A percentile compares a stretch with the other conserved stretches of the same genome.
Evolutionary conservation across 2,888 invertebrate genomes (phyloP).

Genomic region (Calliopum simillimum): DNA sequence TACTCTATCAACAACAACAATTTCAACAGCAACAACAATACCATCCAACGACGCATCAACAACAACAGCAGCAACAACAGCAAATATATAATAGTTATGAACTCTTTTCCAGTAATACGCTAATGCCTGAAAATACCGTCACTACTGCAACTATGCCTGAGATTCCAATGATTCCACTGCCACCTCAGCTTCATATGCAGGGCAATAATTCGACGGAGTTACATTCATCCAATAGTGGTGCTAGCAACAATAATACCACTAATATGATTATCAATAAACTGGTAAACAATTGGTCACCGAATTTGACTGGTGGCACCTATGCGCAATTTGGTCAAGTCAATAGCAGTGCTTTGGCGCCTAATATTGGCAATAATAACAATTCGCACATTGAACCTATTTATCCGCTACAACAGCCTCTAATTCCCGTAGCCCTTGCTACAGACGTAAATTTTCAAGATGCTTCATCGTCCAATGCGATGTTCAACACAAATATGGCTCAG

Average conservation of each 20-base stretch:
- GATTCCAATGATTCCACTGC: slow-evolving; percentile 23
- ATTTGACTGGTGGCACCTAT: slow-evolving; percentile 62
- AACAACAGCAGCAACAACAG: slow-evolving; percentile 42
- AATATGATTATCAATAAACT: slow-evolving; percentile 64
- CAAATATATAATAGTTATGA: slow-evolving; percentile 63
- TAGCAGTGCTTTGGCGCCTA: slow-evolving; percentile 16
- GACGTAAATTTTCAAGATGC: slow-evolving; percentile 7
- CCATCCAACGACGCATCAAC: slow-evolving; percentile 11
- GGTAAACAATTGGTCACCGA: slow-evolving; percentile 66
- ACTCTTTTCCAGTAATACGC: slow-evolving; percentile 62
- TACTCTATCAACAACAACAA: slow-evolving; percentile 31
- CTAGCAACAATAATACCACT: slow-evolving; percentile 48
- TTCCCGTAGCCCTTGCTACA: not conserved
- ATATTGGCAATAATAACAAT: not conserved
- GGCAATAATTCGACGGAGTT: slow-evolving; percentile 45
- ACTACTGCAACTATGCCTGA: slow-evolving; percentile 9
- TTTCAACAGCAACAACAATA: slow-evolving; percentile 38
- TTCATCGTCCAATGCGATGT: not conserved
- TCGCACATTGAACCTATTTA: not conserved
- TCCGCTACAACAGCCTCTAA: not conserved
- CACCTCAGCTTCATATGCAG: slow-evolving; percentile 39
- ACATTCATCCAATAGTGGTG: slow-evolving; percentile 26
- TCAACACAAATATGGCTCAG: slow-evolving; percentile 16
- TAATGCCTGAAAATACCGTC: slow-evolving; percentile 51
- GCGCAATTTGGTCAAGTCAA: slow-evolving; percentile 56